Base-by-base conservation (phyloP, 2,797 vertebrate species). In the Cynopterus sphinx region DNA sequence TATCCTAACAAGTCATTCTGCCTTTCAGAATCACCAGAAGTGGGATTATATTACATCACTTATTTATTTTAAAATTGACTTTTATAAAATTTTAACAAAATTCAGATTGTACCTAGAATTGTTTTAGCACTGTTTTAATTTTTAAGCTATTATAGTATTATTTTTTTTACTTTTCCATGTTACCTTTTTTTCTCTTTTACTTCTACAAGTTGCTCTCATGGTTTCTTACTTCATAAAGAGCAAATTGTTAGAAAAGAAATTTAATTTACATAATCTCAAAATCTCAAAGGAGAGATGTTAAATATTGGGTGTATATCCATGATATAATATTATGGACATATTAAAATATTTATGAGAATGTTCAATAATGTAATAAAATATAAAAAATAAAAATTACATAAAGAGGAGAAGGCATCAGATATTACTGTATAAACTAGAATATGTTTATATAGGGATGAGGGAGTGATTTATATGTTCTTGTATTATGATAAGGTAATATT, bases 181-280 rank as follows among this genome's bases (percentile, higher is more conserved):
- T 92, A 57, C 59, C 13, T 13, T 49, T 49, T 28, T 88, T 51
- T 88, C 33, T 55, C 33, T 41, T 79, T 86, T 81, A 15, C 28
- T 28, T 57, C 57, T 63, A 57, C 5, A 68, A 17, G 2, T 74
- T 70, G 9, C 28, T 21, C 12, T 78, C 6, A 10, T 70, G 26
- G 71, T 91, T 94, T 93, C 12, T 2, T 36, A 70, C 11, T n/a
- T 73, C 65, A 9, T 86, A 57, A 82, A 87, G 33, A 81, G 2
- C 6, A 81, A 87, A 41, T 55, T 61, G 3, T 94, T 83, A 74
- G 33, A 73, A 96, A 96, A 93, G 21, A 59, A 83, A 83, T 65
- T 78, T 36, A 91, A 75, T 70, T 92, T 78, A 88, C 33, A 61
- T 85, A 86, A 81, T 65, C 41, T 87, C 17, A 79, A 74, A 78